These are phyloP conservation scores for Adelges cooleyi DNA, from an alignment of 1,140 invertebrate genomes.

Conservation along the genomic window DNA sequence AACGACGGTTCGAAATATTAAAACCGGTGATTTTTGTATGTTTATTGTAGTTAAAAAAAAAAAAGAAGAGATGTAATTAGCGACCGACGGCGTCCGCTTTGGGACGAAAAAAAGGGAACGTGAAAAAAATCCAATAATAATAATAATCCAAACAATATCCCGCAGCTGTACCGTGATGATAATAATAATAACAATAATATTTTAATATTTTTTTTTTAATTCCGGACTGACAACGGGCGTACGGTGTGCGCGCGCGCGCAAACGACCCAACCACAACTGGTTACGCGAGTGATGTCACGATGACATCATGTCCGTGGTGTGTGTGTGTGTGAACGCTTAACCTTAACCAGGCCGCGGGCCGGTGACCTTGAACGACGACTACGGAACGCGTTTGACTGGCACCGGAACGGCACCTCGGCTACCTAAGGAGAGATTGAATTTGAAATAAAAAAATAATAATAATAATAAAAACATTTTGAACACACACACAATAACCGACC, in stretches of 20 bases:
- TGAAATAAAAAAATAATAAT: not conserved
- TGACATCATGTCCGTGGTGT: conserved; percentile 26
- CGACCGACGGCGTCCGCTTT: too few relatives aligned
- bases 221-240: not conserved
- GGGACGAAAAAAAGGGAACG: too few relatives aligned
- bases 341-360: conserved; percentile 12
- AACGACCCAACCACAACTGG: conserved; percentile 20
- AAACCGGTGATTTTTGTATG: too few relatives aligned
- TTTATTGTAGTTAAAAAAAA: too few relatives aligned
- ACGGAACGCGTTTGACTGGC: not conserved
- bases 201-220: too few relatives aligned
- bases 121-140: too few relatives aligned
- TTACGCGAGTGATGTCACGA: conserved; percentile 25
- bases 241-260: not conserved
- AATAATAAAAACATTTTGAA: conserved; percentile 7
- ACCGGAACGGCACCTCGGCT: not conserved
- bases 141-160: too few relatives aligned
- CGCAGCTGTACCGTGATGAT: too few relatives aligned
- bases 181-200: too few relatives aligned
- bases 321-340: not conserved
- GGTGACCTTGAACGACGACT: conserved; percentile 17
- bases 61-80: too few relatives aligned
- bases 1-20: too few relatives aligned
- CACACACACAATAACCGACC: too few relatives aligned
- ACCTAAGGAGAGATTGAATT: not conserved